phyloP scores from a whole-genome alignment of 2,888 invertebrate species.

The Lasioglossum zephyrum region DNA sequence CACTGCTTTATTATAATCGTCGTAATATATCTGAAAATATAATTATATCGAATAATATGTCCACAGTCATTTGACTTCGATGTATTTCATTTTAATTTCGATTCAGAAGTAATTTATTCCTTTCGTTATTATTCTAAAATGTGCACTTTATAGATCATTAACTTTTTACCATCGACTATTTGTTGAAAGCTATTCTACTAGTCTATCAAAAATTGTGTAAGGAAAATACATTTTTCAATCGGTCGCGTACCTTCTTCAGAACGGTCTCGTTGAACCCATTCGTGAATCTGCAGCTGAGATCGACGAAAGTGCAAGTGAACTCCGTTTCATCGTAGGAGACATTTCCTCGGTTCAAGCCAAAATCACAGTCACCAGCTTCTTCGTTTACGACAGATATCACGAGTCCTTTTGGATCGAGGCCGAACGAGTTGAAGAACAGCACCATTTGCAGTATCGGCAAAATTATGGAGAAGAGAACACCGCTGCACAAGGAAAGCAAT shows the following conservation, averaged over 20 bases:
- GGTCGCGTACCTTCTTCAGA: conserved; percentile 84
- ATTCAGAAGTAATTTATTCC: no score
- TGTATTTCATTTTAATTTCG: no score
- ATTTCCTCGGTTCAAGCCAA: conserved; percentile 82
- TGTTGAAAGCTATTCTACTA: no score
- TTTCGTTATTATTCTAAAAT: neutral
- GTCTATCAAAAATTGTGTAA: no score
- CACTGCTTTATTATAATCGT: conserved; percentile 85
- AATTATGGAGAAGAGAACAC: conserved; percentile 91
- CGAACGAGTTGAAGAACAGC: conserved; percentile 92
- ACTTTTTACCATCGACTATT: no score
- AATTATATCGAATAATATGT: neutral
- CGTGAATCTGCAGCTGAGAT: conserved; percentile 88
- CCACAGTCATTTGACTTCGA: no score
- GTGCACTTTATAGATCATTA: no score
- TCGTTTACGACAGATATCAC: conserved; percentile 92
- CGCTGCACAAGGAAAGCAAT: conserved; percentile 85
- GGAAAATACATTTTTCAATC: neutral
- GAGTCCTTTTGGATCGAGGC: conserved; percentile 90
- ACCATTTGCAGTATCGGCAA: conserved; percentile 93
- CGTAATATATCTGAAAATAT: conserved; percentile 85
- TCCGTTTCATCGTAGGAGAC: conserved; percentile 81
- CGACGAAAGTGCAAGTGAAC: conserved; percentile 85
- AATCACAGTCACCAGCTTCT: conserved; percentile 86
- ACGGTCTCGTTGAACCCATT: conserved; percentile 86